These are phyloP conservation scores for Sycophila sp. DNA, from an alignment of 1,140 invertebrate species.

Conservation along the genomic window DNA sequence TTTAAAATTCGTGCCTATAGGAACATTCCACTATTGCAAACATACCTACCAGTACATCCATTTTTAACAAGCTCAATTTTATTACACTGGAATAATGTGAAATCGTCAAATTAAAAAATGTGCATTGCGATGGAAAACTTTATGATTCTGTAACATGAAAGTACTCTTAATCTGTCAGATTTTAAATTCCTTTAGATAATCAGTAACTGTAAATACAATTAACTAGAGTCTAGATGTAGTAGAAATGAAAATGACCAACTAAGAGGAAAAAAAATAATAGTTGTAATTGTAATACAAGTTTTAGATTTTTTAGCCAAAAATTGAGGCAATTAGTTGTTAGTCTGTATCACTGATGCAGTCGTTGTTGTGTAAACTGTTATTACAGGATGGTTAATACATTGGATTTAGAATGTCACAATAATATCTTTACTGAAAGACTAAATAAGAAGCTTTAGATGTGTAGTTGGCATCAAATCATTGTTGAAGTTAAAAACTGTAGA, in stretches of 20 bases:
- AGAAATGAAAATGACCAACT: constrained; percentile 29
- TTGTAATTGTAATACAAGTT: constrained; percentile 27
- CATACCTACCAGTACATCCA: constrained; percentile 12
- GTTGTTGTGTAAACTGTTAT: constrained; percentile 25
- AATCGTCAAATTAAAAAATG: constrained; percentile 20
- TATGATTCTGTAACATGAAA: constrained; percentile 32
- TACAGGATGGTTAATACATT: constrained; percentile 19
- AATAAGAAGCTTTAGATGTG: constrained; percentile 32
- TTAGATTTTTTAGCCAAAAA: constrained; percentile 34
- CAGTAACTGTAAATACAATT: constrained; percentile 29
- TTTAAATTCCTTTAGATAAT: constrained; percentile 32
- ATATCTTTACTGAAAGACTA: constrained; percentile 34
- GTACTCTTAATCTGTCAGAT: constrained; percentile 25
- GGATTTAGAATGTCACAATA: constrained; percentile 28
- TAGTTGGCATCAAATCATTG: constrained; percentile 31
- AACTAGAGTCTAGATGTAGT: constrained; percentile 21
- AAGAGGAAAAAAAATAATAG: constrained; percentile 13
- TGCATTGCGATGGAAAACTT: constrained; percentile 28
- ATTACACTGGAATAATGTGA: not conserved
- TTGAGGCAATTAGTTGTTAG: constrained; percentile 36
- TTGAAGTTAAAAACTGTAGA: constrained; percentile 32
- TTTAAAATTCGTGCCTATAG: constrained; percentile 15
- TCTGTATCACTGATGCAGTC: constrained; percentile 34
- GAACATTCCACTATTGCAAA: constrained; percentile 33
- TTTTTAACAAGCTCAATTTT: constrained; percentile 25